Percentiles rank a stretch among this genome's conserved stretches.
phyloP scores from a whole-genome alignment of 2,888 invertebrate species.

The Aplocera efformata region DNA sequence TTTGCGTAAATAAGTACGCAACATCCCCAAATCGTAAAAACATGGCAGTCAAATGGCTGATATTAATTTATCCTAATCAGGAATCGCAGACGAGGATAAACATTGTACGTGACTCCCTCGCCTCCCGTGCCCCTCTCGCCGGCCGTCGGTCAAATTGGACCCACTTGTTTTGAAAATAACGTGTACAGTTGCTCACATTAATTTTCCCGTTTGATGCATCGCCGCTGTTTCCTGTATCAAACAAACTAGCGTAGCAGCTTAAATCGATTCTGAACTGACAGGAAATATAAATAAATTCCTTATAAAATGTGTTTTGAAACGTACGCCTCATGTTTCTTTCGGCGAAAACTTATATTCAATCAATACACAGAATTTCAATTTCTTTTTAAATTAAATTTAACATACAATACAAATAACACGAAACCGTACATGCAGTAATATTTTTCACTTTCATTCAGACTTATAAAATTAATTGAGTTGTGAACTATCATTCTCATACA shows the following conservation, averaged over 20 bases:
- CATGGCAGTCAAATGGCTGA: conserved; percentile 28
- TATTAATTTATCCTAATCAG: conserved; percentile 4
- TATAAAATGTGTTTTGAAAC: background rate
- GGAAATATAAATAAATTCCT: background rate
- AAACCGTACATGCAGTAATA: too few species aligned
- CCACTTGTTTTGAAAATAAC: conserved; percentile 3
- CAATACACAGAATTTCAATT: too few species aligned
- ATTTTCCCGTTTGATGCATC: background rate
- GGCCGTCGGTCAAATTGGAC: too few species aligned
- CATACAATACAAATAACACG: too few species aligned
- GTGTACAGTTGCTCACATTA: conserved; percentile 9
- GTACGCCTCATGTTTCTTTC: too few species aligned
- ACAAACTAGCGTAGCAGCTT: conserved; percentile 1
- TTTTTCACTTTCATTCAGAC: too few species aligned
- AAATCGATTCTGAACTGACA: conserved; percentile 18
- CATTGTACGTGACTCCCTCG: too few species aligned
- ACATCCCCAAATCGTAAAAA: conserved; percentile 25
- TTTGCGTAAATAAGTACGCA: conserved; percentile 25
- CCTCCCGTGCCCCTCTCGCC: too few species aligned
- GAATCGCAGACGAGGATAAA: conserved; percentile 1
- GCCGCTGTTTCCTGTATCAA: conserved; percentile 11
- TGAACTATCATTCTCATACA: too few species aligned
- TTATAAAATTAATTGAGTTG: too few species aligned
- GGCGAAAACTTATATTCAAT: too few species aligned
- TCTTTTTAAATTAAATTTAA: too few species aligned